Percentiles rank a stretch among this genome's conserved stretches.
Evolutionary conservation across 1,140 invertebrate genomes (phyloP).

Genomic region (Adelges cooleyi): DNA sequence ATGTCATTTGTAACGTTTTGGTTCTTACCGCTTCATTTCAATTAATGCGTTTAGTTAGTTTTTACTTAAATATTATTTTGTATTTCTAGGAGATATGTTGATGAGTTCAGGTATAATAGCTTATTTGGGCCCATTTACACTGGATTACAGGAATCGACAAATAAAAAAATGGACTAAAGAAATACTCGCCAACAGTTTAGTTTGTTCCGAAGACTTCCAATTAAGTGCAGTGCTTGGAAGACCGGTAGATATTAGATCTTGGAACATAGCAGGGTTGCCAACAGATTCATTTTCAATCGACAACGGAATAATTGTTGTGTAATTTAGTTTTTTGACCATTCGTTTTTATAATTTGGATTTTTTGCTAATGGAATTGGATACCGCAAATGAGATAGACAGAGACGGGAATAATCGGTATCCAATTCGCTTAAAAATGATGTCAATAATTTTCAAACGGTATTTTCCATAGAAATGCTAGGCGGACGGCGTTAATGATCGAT

Average conservation of each 20-base stretch:
- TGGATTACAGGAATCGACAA: conserved; percentile 56
- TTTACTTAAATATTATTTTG: conserved; percentile 23
- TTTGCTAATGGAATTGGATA: no score
- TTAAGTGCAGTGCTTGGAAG: conserved; percentile 67
- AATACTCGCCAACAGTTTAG: conserved; percentile 53
- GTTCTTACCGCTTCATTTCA: no score
- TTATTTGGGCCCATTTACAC: conserved; percentile 83
- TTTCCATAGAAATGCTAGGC: conserved; percentile 51
- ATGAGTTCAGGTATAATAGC: conserved; percentile 79
- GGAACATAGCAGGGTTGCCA: conserved; percentile 84
- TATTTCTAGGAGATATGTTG: conserved; percentile 61
- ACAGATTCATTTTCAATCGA: conserved; percentile 81
- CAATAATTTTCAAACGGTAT: no score
- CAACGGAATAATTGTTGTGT: conserved; percentile 82
- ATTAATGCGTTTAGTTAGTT: neutral
- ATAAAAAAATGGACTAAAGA: conserved; percentile 60
- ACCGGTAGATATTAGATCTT: conserved; percentile 73
- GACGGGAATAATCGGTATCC: no score
- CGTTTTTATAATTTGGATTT: no score
- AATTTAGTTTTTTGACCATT: no score
- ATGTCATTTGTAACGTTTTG: no score
- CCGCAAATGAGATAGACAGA: no score
- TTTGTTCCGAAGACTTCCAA: conserved; percentile 63
- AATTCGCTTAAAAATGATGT: no score
- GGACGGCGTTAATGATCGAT: conserved; percentile 90